These are phyloP conservation scores for Phenganax subtilis DNA, from an alignment of 92 coral and sea anemone genomes.

Conservation along the genomic window DNA sequence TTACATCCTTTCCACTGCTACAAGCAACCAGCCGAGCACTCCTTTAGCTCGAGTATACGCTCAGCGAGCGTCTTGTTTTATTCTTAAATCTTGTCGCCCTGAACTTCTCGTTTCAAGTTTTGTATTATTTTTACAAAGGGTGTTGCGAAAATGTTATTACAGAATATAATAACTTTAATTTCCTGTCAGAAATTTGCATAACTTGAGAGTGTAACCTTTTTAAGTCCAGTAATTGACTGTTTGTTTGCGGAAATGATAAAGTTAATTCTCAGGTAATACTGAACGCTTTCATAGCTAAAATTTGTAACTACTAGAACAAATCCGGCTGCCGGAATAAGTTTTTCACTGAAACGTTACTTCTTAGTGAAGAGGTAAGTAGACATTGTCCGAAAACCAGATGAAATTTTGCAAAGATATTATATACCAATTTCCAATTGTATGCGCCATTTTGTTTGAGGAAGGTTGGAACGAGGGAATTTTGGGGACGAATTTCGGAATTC, in stretches of 20 bases:
- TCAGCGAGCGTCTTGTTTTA: neutral
- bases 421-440: too few relatives aligned
- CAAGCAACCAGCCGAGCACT: too few relatives aligned
- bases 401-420: too few relatives aligned
- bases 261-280: neutral
- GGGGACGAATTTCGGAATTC: too few relatives aligned
- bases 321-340: neutral
- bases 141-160: neutral
- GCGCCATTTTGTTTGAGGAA: too few relatives aligned
- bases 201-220: neutral
- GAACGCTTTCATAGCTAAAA: neutral
- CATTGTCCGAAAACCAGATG: too few relatives aligned
- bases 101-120: constrained; percentile 8
- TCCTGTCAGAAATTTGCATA: constrained; percentile 23
- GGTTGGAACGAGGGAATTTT: too few relatives aligned
- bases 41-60: neutral
- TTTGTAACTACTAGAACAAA: neutral
- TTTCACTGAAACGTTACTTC: neutral
- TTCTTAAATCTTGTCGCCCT: neutral
- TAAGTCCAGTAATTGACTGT: constrained; percentile 11
- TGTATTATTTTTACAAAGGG: neutral
- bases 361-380: too few relatives aligned
- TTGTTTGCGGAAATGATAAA: neutral
- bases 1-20: too few relatives aligned
- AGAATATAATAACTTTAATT: neutral